These are phyloP conservation scores for Heterodera filipjevi DNA, from an alignment of 2,888 invertebrate genomes.

Conservation along the genomic window DNA sequence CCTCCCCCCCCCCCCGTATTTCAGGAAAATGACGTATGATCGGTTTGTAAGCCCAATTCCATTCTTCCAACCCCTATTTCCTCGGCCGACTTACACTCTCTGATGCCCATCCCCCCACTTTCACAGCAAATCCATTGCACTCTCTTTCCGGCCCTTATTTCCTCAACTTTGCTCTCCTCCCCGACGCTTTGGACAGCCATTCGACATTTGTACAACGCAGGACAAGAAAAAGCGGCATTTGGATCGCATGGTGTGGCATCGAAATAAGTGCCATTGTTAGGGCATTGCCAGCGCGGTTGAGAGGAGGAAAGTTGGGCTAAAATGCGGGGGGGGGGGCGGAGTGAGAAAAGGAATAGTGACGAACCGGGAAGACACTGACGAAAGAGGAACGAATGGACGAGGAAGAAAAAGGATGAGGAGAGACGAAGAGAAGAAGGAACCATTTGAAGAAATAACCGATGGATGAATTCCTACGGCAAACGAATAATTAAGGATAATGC, in stretches of 20 bases:
- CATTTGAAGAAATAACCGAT: not conserved
- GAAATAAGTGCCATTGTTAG: not conserved
- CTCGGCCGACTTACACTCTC: not conserved
- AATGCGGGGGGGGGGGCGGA: not conserved
- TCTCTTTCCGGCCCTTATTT: not conserved
- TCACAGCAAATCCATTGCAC: slow-evolving; percentile 14
- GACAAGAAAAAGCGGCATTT: not conserved
- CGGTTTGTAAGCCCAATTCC: no score
- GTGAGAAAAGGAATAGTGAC: not conserved
- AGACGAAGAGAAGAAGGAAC: not conserved
- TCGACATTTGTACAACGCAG: not conserved
- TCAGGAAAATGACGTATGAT: no score
- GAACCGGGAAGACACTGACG: not conserved
- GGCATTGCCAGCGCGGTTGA: slow-evolving; percentile 3
- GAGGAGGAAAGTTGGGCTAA: not conserved
- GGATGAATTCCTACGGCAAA: not conserved
- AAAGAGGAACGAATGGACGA: not conserved
- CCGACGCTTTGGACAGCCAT: not conserved
- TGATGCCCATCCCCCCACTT: slow-evolving; percentile 1
- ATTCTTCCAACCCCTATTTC: not conserved
- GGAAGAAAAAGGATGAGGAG: not conserved
- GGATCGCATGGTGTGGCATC: slow-evolving; percentile 5
- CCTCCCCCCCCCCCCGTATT: not conserved
- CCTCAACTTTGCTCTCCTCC: not conserved
- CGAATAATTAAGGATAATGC: no score